Base-by-base conservation (phyloP, 2,797 vertebrate species). In the Pygocentrus nattereri region DNA sequence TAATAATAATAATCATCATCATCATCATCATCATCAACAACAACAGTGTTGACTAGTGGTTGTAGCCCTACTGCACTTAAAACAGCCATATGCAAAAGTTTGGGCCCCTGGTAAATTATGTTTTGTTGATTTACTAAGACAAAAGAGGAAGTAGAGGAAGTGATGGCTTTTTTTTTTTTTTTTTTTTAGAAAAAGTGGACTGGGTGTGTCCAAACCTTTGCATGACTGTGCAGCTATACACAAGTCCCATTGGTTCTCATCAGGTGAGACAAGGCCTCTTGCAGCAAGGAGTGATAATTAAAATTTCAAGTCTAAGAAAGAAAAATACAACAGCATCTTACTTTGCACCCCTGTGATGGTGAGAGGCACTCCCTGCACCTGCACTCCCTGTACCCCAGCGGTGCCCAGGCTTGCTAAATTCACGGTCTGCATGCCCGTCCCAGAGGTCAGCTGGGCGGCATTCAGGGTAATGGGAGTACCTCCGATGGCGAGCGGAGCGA, bases 291-390 rank as follows among this genome's bases (percentile, higher is more conserved):
- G 11, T n/a, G 41, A 3, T 61, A 12, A 30, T 30, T 52, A 23
- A 54, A 31, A 54, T 11, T 54, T 34, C 49, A 16, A 18, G 25
- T 15, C 7, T 15, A 4, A 71, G 8, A 71, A n/a, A 21, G 16
- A 44, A 12, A 44, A 44, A 2, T 44, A n/a, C 10, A 11, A 44
- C 41, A 12, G 21, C 54, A 5, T 44, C 96, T 95, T 94, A 99
- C 98, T 97, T 85, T 98, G 97, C 90, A 99, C 94, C 82, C 97
- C 96, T 68, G 98, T 97, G 88, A 99, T 98, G 87, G 98, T 98
- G 90, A 99, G 96, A 59, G 97, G 98, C 75, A 99, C 94, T 62
- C 98, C 98, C 92, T 99, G 98, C 87, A 99, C 93, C 92, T 99
- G 98, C 84, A 99, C 95, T 72, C 98, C 93, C 93, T 99, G 98